phyloP scores from a whole-genome alignment of 2,888 invertebrate species.

The Zaprionus bogoriensis region DNA sequence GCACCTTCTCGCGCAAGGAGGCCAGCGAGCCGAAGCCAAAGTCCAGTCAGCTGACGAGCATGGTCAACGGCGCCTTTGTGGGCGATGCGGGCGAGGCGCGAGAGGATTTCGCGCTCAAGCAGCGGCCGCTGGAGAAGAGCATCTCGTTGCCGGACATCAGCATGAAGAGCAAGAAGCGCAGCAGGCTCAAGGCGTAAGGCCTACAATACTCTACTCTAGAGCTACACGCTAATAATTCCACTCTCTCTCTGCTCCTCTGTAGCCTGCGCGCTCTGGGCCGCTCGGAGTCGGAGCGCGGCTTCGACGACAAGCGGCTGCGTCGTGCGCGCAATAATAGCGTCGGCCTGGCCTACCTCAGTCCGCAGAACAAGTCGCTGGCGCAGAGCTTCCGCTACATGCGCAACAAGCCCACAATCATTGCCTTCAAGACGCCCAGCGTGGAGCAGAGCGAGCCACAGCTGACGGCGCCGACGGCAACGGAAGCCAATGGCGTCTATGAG shows the following conservation, averaged over 20 bases:
- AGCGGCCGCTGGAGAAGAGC: slow-evolving; percentile 89
- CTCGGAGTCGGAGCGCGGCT: slow-evolving; percentile 91
- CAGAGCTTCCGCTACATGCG: slow-evolving; percentile 96
- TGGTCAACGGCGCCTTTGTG: slow-evolving; percentile 73
- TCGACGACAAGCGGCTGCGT: slow-evolving; percentile 87
- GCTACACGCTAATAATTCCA: neutral
- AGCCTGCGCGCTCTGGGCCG: slow-evolving; percentile 83
- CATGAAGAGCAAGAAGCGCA: slow-evolving; percentile 88
- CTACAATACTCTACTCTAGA: slow-evolving; percentile 67
- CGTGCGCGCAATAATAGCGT: slow-evolving; percentile 86
- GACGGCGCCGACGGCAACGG: slow-evolving; percentile 83
- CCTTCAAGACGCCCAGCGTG: slow-evolving; percentile 92
- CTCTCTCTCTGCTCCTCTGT: neutral
- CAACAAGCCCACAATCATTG: slow-evolving; percentile 93
- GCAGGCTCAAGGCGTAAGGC: slow-evolving; percentile 89
- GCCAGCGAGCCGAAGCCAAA: slow-evolving; percentile 52
- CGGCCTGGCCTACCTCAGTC: slow-evolving; percentile 88
- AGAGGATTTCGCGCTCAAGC: slow-evolving; percentile 85
- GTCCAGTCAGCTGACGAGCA: slow-evolving; percentile 26
- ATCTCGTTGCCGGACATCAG: slow-evolving; percentile 93
- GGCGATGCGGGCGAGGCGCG: slow-evolving; percentile 71
- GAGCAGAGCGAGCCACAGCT: slow-evolving; percentile 87
- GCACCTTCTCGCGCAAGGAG: slow-evolving; percentile 84
- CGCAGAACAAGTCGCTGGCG: slow-evolving; percentile 90
- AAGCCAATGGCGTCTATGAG: slow-evolving; percentile 33